Evolutionary conservation across 2,113 vertebrate genomes (phyloP).

Genomic region (human): GRCh38 chr2:111372501-111373000

Average conservation of each 20-base stretch:
- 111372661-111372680: not conserved
- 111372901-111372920: no score
- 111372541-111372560: not conserved
- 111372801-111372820: not conserved
- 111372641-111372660: not conserved
- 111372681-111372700: not conserved
- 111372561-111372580: not conserved
- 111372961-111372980: not conserved
- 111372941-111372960: no score
- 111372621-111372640: not conserved
- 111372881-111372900: no score
- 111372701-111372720: fast-evolving
- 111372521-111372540: not conserved
- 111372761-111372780: not conserved
- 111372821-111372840: not conserved
- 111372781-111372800: not conserved
- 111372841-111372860: not conserved
- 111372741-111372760: not conserved
- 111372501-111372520: not conserved
- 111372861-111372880: no score
- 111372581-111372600: not conserved
- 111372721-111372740: no score
- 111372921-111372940: no score
- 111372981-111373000: not conserved
- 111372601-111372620: not conserved